These are phyloP conservation scores for Trachelus iudaicus DNA, from an alignment of 2,888 invertebrate genomes.

Conservation along the genomic window DNA sequence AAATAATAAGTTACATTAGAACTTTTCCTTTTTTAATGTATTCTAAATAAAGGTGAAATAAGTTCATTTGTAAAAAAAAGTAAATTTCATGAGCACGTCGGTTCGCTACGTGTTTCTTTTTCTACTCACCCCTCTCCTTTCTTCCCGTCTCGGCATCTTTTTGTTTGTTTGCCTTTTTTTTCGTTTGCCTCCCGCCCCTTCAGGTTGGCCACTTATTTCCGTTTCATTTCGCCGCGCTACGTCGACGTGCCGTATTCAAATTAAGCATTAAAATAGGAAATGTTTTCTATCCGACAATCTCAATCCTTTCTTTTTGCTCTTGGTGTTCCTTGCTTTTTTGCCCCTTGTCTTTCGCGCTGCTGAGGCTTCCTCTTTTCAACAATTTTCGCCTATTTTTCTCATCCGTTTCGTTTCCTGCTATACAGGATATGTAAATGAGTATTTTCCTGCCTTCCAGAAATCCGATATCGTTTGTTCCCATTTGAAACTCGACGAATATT, in stretches of 20 bases:
- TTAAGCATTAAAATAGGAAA: constrained; percentile 25
- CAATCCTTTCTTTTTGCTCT: too few species aligned
- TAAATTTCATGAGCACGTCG: too few species aligned
- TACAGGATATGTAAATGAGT: neutral
- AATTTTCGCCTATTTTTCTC: constrained; percentile 2
- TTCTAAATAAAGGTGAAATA: too few species aligned
- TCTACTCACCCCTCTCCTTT: neutral
- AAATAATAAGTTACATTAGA: too few species aligned
- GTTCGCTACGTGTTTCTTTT: neutral
- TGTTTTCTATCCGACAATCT: constrained; percentile 8
- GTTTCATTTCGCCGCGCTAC: constrained; percentile 28
- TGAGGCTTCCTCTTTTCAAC: constrained; percentile 1
- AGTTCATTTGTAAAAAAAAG: too few species aligned
- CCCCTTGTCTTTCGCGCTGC: constrained; percentile 5
- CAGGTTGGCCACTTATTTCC: constrained; percentile 23
- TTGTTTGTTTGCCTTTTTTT: neutral
- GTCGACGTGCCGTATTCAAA: constrained; percentile 23
- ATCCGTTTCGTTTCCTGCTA: constrained; percentile 11
- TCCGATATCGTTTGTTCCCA: too few species aligned
- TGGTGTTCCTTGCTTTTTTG: neutral
- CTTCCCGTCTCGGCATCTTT: neutral
- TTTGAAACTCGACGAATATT: too few species aligned
- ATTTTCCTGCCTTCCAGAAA: too few species aligned
- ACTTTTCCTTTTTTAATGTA: neutral
- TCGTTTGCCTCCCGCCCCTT: neutral